Base-by-base conservation (phyloP, 2,888 invertebrate species). In the Tyria jacobaeae region DNA sequence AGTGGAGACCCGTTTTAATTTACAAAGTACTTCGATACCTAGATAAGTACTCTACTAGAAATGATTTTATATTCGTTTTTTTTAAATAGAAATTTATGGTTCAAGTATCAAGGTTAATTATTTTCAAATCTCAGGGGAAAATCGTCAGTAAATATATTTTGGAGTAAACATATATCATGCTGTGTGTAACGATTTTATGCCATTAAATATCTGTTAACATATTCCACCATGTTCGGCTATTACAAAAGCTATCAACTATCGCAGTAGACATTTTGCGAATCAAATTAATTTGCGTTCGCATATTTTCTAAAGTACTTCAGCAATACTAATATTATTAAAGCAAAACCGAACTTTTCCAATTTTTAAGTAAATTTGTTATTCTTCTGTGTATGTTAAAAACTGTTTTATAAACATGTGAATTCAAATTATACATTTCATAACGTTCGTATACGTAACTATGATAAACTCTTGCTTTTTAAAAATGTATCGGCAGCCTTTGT, bases 401-500 rank as follows among this genome's bases (percentile, higher is more conserved):
- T n/a, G n/a, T n/a, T n/a, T n/a, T n/a, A 57, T 56, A 25, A 27
- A 56, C 17, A 21, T 21, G 21, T 21, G 21, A 12, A 53, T 39
- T 17, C 17, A 60, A 63, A 66, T 65, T 51, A 49, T 62, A 57
- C n/a, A 70, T 70, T 60, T 53, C 47, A 31, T 64, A 64, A 59
- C 48, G 61, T 27, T 49, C 52, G 34, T 25, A 59, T 50, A 56
- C n/a, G 57, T 73, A 65, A 44, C 48, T 64, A 61, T 66, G 60
- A 64, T 67, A 72, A 69, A 66, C 65, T 24, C 68, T 60, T 59
- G 61, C 15, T 69, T n/a, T n/a, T 65, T 70, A 21, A 58, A 57
- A 50, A 62, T 31, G 39, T 55, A 61, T 64, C 65, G 41, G 55
- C 57, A 68, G 12, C 41, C 62, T 64, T 52, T n/a, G 35, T 17